Base-by-base conservation (phyloP, 2,113 vertebrate species). In the Amblyornis subalaris region DNA sequence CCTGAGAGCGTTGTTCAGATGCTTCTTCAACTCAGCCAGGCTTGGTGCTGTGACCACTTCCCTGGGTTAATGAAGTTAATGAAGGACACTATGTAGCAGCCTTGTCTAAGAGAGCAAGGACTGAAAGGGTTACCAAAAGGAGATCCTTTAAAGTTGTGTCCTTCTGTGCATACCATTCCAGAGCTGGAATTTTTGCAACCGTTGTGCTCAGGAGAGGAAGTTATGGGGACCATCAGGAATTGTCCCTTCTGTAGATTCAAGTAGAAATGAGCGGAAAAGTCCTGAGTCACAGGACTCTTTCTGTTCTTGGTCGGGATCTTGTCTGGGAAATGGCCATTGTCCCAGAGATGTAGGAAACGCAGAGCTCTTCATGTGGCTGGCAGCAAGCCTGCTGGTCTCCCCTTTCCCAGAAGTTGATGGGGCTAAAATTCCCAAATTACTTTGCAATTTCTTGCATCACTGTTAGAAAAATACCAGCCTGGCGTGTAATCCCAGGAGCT, bases 141-240 rank as follows among this genome's bases (percentile, higher is more conserved):
- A 73, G 19, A 36, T 42, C 31, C 23, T 45, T 48, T 24, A 15
- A 10, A 24, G 14, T 14, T 33, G 9, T 3, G 31, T 51, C 6
- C 4, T 40, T 81, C 47, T 36, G 20, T 31, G 54, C 0, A 0
- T n/a, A n/a, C 5, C 3, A 2, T 10, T 61, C 21, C 51, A 60
- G 22, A 53, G 35, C 24, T 3, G 1, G 3, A 31, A 40, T 10
- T 70, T 79, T 45, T 82, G 42, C 38, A 44, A 6, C 7, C 4
- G 23, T 64, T 26, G 42, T 62, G 31, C 38, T 51, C 18, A 6
- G 16, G 25, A 73, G 42, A n/a, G n/a, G 33, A 11, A 79, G 28
- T 5, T 40, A 12, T 6, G 22, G 20, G 12, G 5, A 73, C 7
- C 58, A 47, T 26, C 28, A 44, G 50, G 28, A 64, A 74, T 15